Percentiles rank a stretch among this genome's conserved stretches.
phyloP scores from a whole-genome alignment of 2,113 vertebrate species.

The Chascanopsetta lugubris region DNA sequence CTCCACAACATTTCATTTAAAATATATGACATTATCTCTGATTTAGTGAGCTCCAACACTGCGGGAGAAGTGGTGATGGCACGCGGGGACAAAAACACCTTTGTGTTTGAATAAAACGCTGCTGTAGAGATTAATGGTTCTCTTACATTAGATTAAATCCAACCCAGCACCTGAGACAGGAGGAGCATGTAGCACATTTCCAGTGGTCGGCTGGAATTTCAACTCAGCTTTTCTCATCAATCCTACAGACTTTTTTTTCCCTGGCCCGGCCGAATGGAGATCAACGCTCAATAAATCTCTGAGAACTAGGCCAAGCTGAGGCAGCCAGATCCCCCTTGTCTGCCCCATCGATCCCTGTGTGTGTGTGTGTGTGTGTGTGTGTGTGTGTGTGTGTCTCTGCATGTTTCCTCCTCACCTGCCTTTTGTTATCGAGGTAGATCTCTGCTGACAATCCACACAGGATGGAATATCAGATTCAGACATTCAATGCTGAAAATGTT shows the following conservation, averaged over 20 bases:
- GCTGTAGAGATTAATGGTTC: constrained; percentile 42
- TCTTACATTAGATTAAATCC: constrained; percentile 47
- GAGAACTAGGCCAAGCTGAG: constrained; percentile 75
- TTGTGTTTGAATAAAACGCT: constrained; percentile 24
- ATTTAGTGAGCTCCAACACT: constrained; percentile 24
- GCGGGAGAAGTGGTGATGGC: constrained; percentile 15
- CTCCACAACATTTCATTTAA: constrained; percentile 30
- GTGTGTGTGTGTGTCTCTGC: constrained; percentile 33
- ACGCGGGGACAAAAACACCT: constrained; percentile 19
- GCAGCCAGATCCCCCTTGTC: constrained; percentile 54
- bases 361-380: constrained; percentile 36
- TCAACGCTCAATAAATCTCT: constrained; percentile 76
- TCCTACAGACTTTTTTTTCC: constrained; percentile 70
- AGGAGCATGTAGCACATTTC: constrained; percentile 51
- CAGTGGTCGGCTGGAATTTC: constrained; percentile 62
- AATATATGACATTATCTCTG: constrained; percentile 15
- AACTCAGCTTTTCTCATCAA: constrained; percentile 74
- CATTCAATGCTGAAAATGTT: constrained; percentile 8
- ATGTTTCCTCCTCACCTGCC: not conserved
- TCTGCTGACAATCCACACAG: constrained; percentile 29
- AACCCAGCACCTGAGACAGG: constrained; percentile 43
- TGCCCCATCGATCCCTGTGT: constrained; percentile 58
- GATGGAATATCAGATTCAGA: not conserved
- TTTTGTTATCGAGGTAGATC: constrained; percentile 43
- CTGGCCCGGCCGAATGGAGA: constrained; percentile 68